Evolutionary conservation across 2,113 vertebrate genomes (phyloP).

Genomic region (Phylloscopus whistleri): DNA sequence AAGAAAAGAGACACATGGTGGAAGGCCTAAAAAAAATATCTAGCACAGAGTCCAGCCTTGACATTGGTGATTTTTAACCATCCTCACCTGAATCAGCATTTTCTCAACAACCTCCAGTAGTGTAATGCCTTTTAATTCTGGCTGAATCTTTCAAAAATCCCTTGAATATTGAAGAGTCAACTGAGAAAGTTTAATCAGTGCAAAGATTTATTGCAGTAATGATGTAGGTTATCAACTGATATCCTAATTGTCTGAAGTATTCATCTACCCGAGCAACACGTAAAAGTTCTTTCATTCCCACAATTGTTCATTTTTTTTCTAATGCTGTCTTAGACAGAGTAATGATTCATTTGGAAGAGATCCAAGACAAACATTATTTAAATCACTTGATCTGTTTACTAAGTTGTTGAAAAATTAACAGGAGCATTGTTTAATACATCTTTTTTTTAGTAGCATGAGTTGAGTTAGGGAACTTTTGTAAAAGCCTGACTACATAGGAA

Average conservation of each 20-base stretch:
- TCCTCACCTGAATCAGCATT: not conserved
- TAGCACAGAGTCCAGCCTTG: not conserved
- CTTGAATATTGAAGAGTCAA: not conserved
- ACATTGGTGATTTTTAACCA: not conserved
- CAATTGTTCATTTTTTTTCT: conserved; percentile 14
- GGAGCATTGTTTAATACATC: not conserved
- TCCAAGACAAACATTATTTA: conserved; percentile 19
- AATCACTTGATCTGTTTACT: conserved; percentile 19
- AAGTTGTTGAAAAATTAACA: conserved; percentile 20
- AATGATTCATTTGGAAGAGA: conserved; percentile 5
- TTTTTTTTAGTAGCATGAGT: not conserved
- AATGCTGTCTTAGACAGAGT: not conserved
- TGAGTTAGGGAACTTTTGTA: not conserved
- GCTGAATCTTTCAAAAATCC: not conserved
- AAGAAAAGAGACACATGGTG: accelerated
- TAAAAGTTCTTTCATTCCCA: not conserved
- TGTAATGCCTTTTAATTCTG: not conserved
- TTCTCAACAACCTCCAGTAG: not conserved
- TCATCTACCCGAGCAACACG: not conserved
- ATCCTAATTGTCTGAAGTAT: not conserved
- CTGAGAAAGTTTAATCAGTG: not conserved
- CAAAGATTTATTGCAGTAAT: not conserved
- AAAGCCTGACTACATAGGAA: not conserved
- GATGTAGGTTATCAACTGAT: not conserved
- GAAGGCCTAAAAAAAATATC: not conserved